These are phyloP conservation scores for Apoderus coryli DNA, from an alignment of 2,888 invertebrate genomes.

Conservation along the genomic window DNA sequence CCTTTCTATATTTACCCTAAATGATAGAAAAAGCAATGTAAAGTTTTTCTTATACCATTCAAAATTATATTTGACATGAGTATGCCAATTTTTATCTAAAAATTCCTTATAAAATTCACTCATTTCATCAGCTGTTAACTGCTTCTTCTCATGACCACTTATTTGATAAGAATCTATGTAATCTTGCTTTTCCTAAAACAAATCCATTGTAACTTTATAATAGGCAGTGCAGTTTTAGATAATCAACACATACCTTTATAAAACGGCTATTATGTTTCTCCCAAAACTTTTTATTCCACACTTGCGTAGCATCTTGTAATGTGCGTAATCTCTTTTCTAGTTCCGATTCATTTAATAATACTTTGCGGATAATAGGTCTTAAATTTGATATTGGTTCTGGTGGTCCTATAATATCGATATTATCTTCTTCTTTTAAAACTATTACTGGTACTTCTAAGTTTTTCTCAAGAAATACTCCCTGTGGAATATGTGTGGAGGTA, in stretches of 20 bases:
- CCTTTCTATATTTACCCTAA: conserved; percentile 41
- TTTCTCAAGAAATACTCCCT: conserved; percentile 22
- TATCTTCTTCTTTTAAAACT: conserved; percentile 25
- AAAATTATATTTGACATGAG: conserved; percentile 62
- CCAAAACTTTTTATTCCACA: conserved; percentile 83
- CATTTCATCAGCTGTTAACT: conserved; percentile 66
- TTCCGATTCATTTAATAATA: conserved; percentile 47
- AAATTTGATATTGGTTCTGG: conserved; percentile 70
- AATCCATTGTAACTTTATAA: no score
- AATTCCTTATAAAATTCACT: conserved; percentile 79
- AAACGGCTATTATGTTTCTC: conserved; percentile 62
- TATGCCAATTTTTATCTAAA: conserved; percentile 65
- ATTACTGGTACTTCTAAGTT: conserved; percentile 25
- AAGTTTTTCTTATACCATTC: conserved; percentile 75
- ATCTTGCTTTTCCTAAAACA: conserved; percentile 41
- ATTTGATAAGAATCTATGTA: conserved; percentile 33
- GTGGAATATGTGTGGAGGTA: conserved; percentile 38
- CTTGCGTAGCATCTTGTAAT: conserved; percentile 51
- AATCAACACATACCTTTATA: conserved; percentile 41
- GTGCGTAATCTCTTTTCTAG: conserved; percentile 50
- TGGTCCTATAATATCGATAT: conserved; percentile 58
- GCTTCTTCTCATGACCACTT: conserved; percentile 31
- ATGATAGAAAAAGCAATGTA: conserved; percentile 43
- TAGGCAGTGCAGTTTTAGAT: no score
- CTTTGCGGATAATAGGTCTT: conserved; percentile 52